A percentile compares a stretch with the other conserved stretches of the same genome.
phyloP scores from a whole-genome alignment of 1,140 invertebrate species.

The Drosophila watanabei region DNA sequence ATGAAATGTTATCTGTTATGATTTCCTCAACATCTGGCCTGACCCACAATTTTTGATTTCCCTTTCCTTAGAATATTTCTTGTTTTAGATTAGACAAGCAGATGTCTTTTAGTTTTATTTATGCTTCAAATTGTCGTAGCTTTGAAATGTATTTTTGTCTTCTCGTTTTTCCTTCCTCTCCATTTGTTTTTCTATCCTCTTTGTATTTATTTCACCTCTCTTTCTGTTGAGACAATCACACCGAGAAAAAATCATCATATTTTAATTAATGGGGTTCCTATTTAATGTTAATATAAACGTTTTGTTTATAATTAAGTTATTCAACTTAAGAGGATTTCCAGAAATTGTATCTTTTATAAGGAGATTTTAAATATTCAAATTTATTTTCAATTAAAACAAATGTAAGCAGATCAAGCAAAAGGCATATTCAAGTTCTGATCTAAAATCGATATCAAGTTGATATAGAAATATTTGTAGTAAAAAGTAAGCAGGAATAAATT shows the following conservation, averaged over 20 bases:
- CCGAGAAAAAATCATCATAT: background rate
- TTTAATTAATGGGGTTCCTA: background rate
- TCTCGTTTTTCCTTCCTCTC: constrained; percentile 2
- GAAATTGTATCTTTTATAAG: background rate
- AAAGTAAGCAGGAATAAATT: background rate
- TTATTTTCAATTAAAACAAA: background rate
- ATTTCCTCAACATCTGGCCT: background rate
- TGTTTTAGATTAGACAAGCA: constrained; percentile 4
- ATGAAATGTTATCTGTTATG: background rate
- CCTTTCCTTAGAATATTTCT: background rate
- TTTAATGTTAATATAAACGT: background rate
- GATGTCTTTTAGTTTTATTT: constrained; percentile 11
- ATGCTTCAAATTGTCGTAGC: constrained; percentile 14
- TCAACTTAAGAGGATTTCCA: background rate
- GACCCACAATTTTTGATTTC: background rate
- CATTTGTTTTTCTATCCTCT: constrained; percentile 1
- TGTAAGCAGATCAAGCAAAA: background rate
- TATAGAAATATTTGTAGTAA: too few relatives aligned
- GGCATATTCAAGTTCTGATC: background rate
- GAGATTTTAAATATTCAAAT: too few relatives aligned
- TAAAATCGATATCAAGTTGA: background rate
- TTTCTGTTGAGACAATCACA: background rate
- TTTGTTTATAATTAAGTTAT: background rate
- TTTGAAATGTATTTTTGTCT: constrained; percentile 4
- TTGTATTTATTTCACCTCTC: background rate